These are phyloP conservation scores for Acrocephalus scirpaceus DNA, from an alignment of 2,797 vertebrate species.

Conservation along the genomic window DNA sequence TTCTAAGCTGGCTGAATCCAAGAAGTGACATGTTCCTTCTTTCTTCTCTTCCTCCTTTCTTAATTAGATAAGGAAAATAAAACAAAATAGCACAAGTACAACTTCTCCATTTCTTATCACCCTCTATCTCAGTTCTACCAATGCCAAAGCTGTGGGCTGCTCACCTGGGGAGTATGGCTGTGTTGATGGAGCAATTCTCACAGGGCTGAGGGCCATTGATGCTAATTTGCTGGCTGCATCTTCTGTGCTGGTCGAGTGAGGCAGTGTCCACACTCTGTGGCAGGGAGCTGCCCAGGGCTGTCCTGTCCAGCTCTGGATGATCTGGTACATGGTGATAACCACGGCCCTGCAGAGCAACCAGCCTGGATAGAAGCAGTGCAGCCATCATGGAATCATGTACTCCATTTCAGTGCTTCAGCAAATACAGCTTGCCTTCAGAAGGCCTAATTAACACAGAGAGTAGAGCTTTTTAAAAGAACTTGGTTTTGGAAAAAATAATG, in stretches of 20 bases:
- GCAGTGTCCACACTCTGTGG: background rate
- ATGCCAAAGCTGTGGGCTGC: background rate
- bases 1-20: background rate
- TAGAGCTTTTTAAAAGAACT: background rate
- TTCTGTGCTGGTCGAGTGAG: background rate
- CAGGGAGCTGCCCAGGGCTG: background rate
- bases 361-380: background rate
- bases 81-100: background rate
- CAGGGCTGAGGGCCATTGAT: background rate
- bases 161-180: background rate
- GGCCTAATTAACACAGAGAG: background rate
- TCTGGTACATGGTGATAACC: fast-evolving
- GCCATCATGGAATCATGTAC: fast-evolving
- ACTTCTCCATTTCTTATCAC: background rate
- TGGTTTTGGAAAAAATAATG: background rate
- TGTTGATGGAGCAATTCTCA: background rate
- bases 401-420: background rate
- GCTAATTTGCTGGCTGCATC: background rate
- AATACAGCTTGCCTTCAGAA: background rate
- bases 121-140: background rate
- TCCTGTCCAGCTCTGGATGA: background rate
- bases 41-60: background rate
- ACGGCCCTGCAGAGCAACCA: fast-evolving
- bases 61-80: background rate
- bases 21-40: background rate